Conservation (phyloP, 2,888 invertebrate genomes). For the Leptothorax acervorum region DNA sequence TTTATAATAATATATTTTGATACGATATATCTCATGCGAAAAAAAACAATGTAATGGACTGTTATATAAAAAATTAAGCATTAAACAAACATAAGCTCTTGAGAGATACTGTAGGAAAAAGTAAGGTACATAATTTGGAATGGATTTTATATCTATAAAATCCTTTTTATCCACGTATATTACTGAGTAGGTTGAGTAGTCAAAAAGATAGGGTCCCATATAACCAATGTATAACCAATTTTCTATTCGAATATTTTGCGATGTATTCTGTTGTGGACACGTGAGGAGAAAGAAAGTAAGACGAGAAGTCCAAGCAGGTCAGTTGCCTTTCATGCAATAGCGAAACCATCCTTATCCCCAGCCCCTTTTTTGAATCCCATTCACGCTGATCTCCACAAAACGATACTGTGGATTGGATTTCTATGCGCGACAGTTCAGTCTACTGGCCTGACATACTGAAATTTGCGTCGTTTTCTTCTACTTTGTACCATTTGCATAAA, state of each 20-base stretch:
- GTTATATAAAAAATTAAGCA: background rate
- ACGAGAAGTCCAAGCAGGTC: conserved; percentile 24
- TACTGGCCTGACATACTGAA: conserved; percentile 59
- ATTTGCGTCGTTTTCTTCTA: conserved; percentile 45
- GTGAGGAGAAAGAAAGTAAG: conserved; percentile 47
- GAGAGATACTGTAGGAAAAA: background rate
- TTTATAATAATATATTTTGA: background rate
- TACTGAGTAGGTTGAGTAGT: conserved; percentile 44
- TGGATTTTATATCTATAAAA: conserved; percentile 30
- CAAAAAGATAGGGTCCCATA: conserved; percentile 50
- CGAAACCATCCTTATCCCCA: conserved; percentile 63
- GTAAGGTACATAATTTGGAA: background rate
- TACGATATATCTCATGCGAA: background rate
- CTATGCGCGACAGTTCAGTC: conserved; percentile 71
- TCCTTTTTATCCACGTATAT: conserved; percentile 23
- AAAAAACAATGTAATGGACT: too few species aligned
- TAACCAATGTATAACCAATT: conserved; percentile 61
- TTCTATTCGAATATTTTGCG: conserved; percentile 66
- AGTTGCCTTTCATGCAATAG: conserved; percentile 65
- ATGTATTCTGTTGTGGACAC: conserved; percentile 58
- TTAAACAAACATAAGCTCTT: background rate
- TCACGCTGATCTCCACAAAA: conserved; percentile 66
- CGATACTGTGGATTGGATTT: conserved; percentile 72
- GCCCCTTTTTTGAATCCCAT: conserved; percentile 59
- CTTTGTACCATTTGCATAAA: conserved; percentile 3